A percentile compares a stretch with the other conserved stretches of the same genome.
Conservation (phyloP, 1,140 invertebrate genomes). For the Drosophila lacertosa region DNA sequence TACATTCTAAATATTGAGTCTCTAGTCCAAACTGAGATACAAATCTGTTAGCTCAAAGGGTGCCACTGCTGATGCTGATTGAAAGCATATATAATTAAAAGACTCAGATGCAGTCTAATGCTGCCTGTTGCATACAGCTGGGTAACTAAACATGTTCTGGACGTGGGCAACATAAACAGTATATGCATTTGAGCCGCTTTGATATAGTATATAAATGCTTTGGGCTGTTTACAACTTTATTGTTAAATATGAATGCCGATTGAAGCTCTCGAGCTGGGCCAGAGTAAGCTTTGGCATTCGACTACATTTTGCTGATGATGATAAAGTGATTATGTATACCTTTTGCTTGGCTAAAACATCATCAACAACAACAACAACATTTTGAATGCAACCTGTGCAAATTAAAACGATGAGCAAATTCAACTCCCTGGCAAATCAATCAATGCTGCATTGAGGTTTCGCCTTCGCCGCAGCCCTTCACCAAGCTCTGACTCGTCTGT, state of each 20-base stretch:
- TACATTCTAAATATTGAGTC: too few species aligned
- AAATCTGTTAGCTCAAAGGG: too few species aligned
- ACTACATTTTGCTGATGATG: slow-evolving; percentile 22
- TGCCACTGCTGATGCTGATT: too few species aligned
- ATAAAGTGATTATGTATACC: slow-evolving; percentile 39
- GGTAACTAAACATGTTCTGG: too few species aligned
- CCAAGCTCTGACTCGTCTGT: slow-evolving; percentile 25
- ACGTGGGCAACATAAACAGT: too few species aligned
- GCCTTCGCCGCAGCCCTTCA: not conserved
- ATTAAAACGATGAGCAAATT: slow-evolving; percentile 38
- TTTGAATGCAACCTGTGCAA: slow-evolving; percentile 37
- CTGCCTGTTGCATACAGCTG: too few species aligned
- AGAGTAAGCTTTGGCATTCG: not conserved
- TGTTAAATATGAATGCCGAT: not conserved
- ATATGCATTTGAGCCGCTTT: not conserved
- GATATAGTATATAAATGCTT: not conserved
- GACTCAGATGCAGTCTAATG: too few species aligned
- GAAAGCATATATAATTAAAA: too few species aligned
- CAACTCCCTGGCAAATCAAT: slow-evolving; percentile 42
- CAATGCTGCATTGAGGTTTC: slow-evolving; percentile 46
- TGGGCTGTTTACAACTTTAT: not conserved
- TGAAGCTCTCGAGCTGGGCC: not conserved
- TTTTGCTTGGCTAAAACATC: slow-evolving; percentile 15
- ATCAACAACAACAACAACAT: not conserved
- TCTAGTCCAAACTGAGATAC: too few species aligned